Percentiles rank a stretch among this genome's conserved stretches.
phyloP scores from a whole-genome alignment of 1,140 invertebrate genomes.

The Paraescarpia echinospica region DNA sequence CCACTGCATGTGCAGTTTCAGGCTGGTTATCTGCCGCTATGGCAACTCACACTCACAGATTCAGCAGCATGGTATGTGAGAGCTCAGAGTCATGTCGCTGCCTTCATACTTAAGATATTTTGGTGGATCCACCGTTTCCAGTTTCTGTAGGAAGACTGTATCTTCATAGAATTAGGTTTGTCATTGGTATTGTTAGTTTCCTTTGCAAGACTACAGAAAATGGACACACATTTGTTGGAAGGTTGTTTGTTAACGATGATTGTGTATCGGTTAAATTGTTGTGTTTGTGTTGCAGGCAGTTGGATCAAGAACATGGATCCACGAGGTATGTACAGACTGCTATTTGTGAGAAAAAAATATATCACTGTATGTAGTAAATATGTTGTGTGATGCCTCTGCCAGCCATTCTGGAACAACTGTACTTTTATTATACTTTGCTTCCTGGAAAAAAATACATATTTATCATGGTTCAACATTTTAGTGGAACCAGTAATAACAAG shows the following conservation, averaged over 20 bases:
- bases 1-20: background rate
- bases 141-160: background rate
- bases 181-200: too few relatives aligned
- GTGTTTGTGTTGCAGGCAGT: background rate
- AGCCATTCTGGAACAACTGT: background rate
- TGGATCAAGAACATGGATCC: conserved; percentile 18
- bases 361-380: background rate
- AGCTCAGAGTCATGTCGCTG: background rate
- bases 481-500: too few relatives aligned
- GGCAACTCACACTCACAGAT: background rate
- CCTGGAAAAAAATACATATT: too few relatives aligned
- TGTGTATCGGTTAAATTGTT: background rate
- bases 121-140: background rate
- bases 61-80: background rate
- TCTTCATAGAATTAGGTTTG: too few relatives aligned
- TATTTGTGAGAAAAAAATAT: background rate
- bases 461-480: background rate
- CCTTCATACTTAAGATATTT: background rate
- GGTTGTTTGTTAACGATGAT: background rate
- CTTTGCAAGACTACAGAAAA: too few relatives aligned
- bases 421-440: too few relatives aligned
- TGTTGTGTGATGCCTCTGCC: background rate
- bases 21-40: background rate
- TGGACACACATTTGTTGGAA: background rate
- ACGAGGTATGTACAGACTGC: background rate